Evolutionary conservation across 2,113 vertebrate species (phyloP).

Genomic region (Corythornis cristatus): DNA sequence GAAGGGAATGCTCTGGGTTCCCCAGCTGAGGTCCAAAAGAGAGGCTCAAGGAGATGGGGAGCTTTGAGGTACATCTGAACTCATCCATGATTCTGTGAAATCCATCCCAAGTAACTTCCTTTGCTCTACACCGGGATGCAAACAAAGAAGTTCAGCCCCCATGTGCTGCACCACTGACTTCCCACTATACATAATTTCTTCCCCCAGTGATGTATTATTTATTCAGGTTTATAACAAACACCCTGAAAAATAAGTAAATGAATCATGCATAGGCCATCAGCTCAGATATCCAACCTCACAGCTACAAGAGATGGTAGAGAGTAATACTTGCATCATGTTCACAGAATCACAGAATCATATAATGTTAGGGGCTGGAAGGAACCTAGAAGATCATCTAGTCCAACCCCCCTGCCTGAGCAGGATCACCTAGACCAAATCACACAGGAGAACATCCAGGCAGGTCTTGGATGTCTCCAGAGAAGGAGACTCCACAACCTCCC

Average conservation of each 20-base stretch:
- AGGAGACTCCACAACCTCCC: too few relatives aligned
- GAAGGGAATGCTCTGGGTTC: background rate
- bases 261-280: slow-evolving; percentile 30
- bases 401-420: too few relatives aligned
- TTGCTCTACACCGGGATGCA: background rate
- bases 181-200: background rate
- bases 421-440: too few relatives aligned
- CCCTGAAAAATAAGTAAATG: background rate
- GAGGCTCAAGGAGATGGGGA: fast-evolving
- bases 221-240: slow-evolving; percentile 42
- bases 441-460: too few relatives aligned
- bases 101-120: background rate
- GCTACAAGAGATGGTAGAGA: background rate
- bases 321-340: background rate
- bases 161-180: background rate
- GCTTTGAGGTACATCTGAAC: background rate
- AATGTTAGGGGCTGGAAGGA: too few relatives aligned
- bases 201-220: slow-evolving; percentile 26
- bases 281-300: slow-evolving; percentile 1
- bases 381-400: too few relatives aligned
- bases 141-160: background rate
- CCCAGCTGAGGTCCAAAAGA: background rate
- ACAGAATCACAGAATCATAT: too few relatives aligned
- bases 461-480: too few relatives aligned
- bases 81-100: too few relatives aligned